Evolutionary conservation across 2,888 invertebrate genomes (phyloP), one percentile per base, ranked within the genome.

Genomic region (Hanleya hanleyi): DNA sequence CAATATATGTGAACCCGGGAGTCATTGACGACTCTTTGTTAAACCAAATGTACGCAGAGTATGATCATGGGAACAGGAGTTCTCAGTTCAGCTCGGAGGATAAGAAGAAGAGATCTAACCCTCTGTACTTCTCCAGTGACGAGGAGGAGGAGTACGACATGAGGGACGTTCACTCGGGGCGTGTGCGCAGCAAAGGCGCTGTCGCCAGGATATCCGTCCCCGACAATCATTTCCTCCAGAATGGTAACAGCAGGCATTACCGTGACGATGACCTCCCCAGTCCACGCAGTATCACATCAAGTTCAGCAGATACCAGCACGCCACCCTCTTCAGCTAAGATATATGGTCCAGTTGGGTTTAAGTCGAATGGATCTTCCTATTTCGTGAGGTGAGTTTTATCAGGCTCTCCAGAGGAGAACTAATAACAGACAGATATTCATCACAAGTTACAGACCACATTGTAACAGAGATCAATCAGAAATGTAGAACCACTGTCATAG

Each of bases 81-180:
- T n/a, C 22, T 1, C 29, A 15, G 35, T 15, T 7, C 0, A 29
- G 35, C 49, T 64, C 71, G 7, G 57, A 67, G 35, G 64, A 69
- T 7, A n/a, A 26, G 15, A 51, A 47, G 36, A 66, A 74, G 37
- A 64, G 70, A 15, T 29, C 71, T 3, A 77, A 77, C 65, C 77
- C 77, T 0, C 49, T 77, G 70, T 77, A 77, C 57, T 66, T 65
- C 32, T 77, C 77, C 41, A 77, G 74, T 64, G 74, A 74, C 38
- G 77, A 74, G 32, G 77, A 77, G 9, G 75, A 73, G 12, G 68
- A 67, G 49, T 47, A 37, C 26, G 35, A 35, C 9, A 9, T 37
- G 35, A 37, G 35, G 2, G 64, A 64, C 36, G 35, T 37, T 1
- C 37, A 37, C 22, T 35, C 64, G 4, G 38, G 64, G 5, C 64